Evolutionary conservation across 2,113 vertebrate genomes (phyloP).

Genomic region (Podarcis muralis): DNA sequence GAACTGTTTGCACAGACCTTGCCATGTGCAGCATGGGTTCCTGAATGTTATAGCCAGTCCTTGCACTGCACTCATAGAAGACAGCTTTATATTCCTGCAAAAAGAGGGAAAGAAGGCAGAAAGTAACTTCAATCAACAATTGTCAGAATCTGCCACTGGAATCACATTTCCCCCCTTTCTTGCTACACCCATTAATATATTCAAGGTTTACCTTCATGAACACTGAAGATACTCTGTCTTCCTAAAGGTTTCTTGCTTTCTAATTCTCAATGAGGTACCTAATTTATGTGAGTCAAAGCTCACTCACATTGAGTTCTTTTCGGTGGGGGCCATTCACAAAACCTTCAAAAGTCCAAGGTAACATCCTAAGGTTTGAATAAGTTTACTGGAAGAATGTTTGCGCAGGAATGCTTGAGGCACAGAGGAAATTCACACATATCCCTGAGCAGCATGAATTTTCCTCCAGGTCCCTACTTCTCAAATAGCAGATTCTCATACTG

Average conservation of each 20-base stretch:
- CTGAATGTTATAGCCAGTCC: slow-evolving; percentile 76
- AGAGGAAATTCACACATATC: not conserved
- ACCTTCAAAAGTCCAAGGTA: not conserved
- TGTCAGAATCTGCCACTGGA: not conserved
- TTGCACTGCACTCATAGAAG: slow-evolving; percentile 86
- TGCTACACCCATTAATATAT: not conserved
- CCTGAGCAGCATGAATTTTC: not conserved
- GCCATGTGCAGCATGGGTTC: slow-evolving; percentile 82
- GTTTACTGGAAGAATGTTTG: not conserved
- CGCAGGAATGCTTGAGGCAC: not conserved
- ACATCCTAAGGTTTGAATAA: not conserved
- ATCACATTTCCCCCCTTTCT: not conserved
- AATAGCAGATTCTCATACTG: too few relatives aligned
- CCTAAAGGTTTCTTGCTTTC: not conserved
- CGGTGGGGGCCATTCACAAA: not conserved
- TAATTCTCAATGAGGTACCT: not conserved
- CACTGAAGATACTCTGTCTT: not conserved
- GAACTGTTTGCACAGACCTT: slow-evolving; percentile 65
- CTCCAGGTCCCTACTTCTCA: not conserved
- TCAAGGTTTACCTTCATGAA: not conserved
- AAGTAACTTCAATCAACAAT: not conserved
- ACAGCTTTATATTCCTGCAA: slow-evolving; percentile 81
- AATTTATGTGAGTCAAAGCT: not conserved
- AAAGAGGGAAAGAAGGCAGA: slow-evolving; percentile 40
- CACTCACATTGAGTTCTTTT: not conserved